Percentiles rank a stretch among this genome's conserved stretches.
Evolutionary conservation across 2,113 vertebrate genomes (phyloP).

Genomic region (Heterotis niloticus): DNA sequence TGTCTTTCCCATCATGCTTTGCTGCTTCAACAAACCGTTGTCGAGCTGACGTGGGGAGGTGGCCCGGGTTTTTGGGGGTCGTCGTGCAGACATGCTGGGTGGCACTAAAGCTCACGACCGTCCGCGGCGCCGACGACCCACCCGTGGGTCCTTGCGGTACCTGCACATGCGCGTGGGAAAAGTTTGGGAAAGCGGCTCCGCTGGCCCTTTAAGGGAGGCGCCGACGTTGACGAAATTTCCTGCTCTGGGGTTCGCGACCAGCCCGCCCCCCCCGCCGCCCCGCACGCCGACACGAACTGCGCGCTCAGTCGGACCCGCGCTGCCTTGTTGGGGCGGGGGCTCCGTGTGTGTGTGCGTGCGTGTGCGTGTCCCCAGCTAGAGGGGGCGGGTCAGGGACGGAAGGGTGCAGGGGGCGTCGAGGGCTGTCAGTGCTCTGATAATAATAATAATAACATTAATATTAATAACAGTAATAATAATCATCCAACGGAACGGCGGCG

Average conservation of each 20-base stretch:
- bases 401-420: conserved; percentile 37
- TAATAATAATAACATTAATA: conserved; percentile 36
- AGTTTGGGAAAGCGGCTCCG: neutral
- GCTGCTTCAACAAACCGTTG: no score
- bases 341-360: conserved; percentile 13
- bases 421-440: conserved; percentile 33
- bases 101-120: neutral
- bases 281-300: conserved; percentile 5
- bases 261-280: conserved; percentile 31
- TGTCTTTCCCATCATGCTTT: no score
- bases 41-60: conserved; percentile 7
- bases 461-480: neutral
- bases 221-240: conserved; percentile 55
- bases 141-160: neutral
- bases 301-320: neutral
- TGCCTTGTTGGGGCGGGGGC: conserved; percentile 31
- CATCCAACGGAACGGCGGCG: conserved; percentile 50
- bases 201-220: conserved; percentile 63
- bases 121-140: neutral
- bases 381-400: neutral
- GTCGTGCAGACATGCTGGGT: no score
- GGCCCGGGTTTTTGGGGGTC: neutral
- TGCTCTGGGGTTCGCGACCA: conserved; percentile 45
- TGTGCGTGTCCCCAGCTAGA: neutral
- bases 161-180: no score